Base-by-base conservation (phyloP, 53 echinoderm and acorn worm species). In the Crossaster papposus region DNA sequence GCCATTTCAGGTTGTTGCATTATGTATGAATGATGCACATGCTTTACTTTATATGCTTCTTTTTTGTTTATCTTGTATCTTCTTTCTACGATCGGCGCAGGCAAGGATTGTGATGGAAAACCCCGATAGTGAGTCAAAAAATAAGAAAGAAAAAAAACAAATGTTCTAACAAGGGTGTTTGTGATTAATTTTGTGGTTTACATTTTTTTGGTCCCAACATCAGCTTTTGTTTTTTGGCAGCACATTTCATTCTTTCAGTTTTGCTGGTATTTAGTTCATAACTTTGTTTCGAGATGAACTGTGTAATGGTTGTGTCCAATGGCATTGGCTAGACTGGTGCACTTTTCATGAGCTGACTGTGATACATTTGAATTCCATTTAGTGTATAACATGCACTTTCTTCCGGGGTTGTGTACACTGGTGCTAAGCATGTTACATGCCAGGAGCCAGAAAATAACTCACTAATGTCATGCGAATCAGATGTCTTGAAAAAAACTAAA, bases 41-140 rank as follows among this genome's bases (percentile, higher is more conserved):
- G 50, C 36, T 44, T 53, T 80, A 80, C 32, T 11, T 80, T 33
- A 58, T 58, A 72, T 26, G 30, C 44, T 44, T 85, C 18, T 77
- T 87, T 36, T 76, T 34, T 76, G 26, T 87, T 28, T 87, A 54
- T 62, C 32, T 38, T 73, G 51, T 62, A 85, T 87, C 55, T 38
- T 52, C 53, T 76, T 76, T 87, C 36, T 51, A 76, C 63, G 58
- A 24, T 76, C 76, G 64, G 76, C 34, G 64, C 87, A 87, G 87
- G 87, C 87, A 62, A 87, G 87, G 87, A 87, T 87, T 87, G 87
- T 58, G 64, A 87, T 2, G 87, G 36, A 15, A 76, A 58, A 58
- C 35, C 28, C 30, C 55, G 77, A 87, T 87, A 87, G 87, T 87
- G 87, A 87, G 87, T 87, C 36, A 28, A 33, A 54, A 53, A 62